Evolutionary conservation across 2,797 vertebrate species (phyloP), one percentile per base, ranked within the genome.

Genomic region (Neosilurus mollespiculum): DNA sequence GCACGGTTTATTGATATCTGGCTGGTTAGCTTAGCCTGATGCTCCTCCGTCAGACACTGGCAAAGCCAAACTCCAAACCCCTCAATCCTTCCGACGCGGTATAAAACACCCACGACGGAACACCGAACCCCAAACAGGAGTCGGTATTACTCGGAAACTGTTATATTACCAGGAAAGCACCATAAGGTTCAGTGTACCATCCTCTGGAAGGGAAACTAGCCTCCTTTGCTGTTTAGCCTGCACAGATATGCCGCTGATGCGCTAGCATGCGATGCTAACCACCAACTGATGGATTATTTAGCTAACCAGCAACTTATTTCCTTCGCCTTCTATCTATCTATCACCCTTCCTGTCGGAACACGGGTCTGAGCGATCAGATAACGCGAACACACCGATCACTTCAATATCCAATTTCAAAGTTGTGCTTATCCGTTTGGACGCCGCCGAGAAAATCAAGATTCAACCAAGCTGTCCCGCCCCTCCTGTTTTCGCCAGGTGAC

Each of bases 201-300:
- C 62, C 70, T 71, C 64, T 54, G 56, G 37, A 76, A 83, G 14
- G 66, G 66, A 84, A 77, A 84, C 70, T 84, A 81, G 83, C 82
- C 43, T 53, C 30, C 75, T 81, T 81, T 67, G 83, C 89, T 89
- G 90, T 82, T 14, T 58, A 75, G 72, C 78, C 88, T 61, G 34
- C 65, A 15, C 24, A 75, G 84, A 75, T 80, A 67, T 26, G 51
- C 43, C 58, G 86, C 73, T 77, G 90, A 88, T 83, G 88, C n/a
- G 78, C 87, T 92, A 92, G 92, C 92, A 84, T 59, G 2, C 37
- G 77, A 84, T 84, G 87, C 88, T 87, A 88, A 87, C 90, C 86
- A 84, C 86, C 75, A 88, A 88, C 66, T 81, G 61, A 4, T 71
- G 49, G 7, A 58, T 73, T 66, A 70, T 10, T 20, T 24, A 15